phyloP scores from a whole-genome alignment of 2,797 vertebrate genomes.

The Cryptoprocta ferox region DNA sequence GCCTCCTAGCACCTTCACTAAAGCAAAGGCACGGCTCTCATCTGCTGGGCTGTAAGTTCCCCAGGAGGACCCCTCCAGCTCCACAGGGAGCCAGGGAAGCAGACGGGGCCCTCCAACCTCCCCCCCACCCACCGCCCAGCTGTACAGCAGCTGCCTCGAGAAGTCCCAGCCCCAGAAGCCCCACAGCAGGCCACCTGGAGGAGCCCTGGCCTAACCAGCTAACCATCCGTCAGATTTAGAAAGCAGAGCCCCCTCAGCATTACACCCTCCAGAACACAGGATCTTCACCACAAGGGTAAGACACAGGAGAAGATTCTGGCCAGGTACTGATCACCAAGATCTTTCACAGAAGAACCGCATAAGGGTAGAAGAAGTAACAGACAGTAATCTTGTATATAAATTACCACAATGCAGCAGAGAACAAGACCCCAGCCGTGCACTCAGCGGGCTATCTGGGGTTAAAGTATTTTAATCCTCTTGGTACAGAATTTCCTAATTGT shows the following conservation, averaged over 20 bases:
- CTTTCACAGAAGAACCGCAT: background rate
- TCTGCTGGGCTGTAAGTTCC: background rate
- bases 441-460: background rate
- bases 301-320: background rate
- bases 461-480: constrained; percentile 21
- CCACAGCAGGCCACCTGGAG: background rate
- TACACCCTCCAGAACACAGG: background rate
- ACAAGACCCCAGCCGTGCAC: background rate
- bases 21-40: background rate
- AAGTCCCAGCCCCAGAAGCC: background rate
- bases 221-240: background rate
- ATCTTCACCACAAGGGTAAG: background rate
- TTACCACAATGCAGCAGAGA: constrained; percentile 27
- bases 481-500: background rate
- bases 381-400: constrained; percentile 24
- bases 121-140: background rate
- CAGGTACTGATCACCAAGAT: background rate
- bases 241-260: background rate
- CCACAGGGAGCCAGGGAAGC: background rate
- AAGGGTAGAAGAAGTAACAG: background rate
- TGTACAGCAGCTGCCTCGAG: background rate
- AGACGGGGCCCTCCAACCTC: background rate
- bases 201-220: background rate
- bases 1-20: background rate
- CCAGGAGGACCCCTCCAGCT: background rate